Percentiles rank a stretch among this genome's conserved stretches.
These are phyloP conservation scores for Ephialtes manifestator DNA, from an alignment of 2,888 invertebrate genomes.

Conservation along the genomic window DNA sequence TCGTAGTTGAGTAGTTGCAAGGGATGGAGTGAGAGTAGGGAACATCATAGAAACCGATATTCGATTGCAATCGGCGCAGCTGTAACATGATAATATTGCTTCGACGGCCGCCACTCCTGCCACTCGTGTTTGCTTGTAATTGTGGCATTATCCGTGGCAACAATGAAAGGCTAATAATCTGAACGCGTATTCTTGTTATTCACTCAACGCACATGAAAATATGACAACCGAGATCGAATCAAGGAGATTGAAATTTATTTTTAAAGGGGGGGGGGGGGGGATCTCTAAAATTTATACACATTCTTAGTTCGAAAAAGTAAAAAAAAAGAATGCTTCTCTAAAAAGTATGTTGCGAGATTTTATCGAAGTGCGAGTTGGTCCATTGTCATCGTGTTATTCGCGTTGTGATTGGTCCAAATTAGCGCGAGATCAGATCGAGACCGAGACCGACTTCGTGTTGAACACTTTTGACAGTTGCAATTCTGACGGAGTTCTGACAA, in stretches of 20 bases:
- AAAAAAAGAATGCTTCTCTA: no score
- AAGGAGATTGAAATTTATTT: background rate
- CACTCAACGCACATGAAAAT: background rate
- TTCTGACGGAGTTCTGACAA: no score
- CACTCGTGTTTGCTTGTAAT: slow-evolving; percentile 20
- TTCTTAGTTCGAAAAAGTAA: no score
- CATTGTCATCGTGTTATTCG: no score
- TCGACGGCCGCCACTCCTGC: slow-evolving; percentile 13
- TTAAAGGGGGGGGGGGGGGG: no score
- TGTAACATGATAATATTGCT: slow-evolving; percentile 58
- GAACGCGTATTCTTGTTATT: background rate
- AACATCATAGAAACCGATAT: slow-evolving; percentile 46
- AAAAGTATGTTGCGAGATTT: no score
- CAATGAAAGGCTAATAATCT: slow-evolving; percentile 24
- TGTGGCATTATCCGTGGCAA: slow-evolving; percentile 45
- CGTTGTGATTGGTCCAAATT: no score
- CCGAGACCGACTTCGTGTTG: no score
- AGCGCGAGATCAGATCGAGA: no score
- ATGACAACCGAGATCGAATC: background rate
- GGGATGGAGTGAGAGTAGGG: background rate
- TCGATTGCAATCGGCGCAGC: slow-evolving; percentile 58
- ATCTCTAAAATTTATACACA: background rate
- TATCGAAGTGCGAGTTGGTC: no score
- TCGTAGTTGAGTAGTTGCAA: slow-evolving; percentile 9
- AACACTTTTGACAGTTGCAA: no score